phyloP scores from a whole-genome alignment of 2,113 vertebrate species.

The Sprattus sprattus region DNA sequence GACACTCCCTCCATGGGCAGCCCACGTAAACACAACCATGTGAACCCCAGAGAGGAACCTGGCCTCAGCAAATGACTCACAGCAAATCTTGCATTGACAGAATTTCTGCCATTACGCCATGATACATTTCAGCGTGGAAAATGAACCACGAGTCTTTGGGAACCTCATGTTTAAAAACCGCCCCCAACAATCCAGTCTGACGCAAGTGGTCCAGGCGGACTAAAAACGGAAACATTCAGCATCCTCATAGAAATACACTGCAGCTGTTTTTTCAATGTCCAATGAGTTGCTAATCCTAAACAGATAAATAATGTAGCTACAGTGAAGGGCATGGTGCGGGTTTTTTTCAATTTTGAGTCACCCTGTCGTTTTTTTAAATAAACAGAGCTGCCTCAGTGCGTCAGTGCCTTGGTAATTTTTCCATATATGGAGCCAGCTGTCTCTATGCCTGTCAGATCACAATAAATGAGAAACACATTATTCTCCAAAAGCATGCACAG shows the following conservation, averaged over 20 bases:
- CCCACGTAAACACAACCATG: background rate
- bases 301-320: background rate
- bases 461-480: too few relatives aligned
- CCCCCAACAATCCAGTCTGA: background rate
- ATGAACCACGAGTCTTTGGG: background rate
- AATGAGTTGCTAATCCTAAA: background rate
- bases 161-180: background rate
- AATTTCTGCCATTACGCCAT: background rate
- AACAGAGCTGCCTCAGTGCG: background rate
- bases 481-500: too few relatives aligned
- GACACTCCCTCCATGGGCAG: background rate
- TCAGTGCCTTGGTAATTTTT: background rate
- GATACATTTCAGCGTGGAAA: background rate
- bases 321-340: background rate
- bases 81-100: background rate
- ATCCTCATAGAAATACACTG: background rate
- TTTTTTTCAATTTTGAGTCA: background rate
- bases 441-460: background rate
- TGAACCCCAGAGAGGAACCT: background rate
- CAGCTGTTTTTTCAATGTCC: background rate
- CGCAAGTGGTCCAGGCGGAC: background rate
- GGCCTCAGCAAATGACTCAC: background rate
- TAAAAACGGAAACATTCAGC: slow-evolving; percentile 3
- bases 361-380: background rate
- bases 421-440: background rate